Evolutionary conservation across 2,888 invertebrate genomes (phyloP).

Genomic region (Polylopha cassiicola): DNA sequence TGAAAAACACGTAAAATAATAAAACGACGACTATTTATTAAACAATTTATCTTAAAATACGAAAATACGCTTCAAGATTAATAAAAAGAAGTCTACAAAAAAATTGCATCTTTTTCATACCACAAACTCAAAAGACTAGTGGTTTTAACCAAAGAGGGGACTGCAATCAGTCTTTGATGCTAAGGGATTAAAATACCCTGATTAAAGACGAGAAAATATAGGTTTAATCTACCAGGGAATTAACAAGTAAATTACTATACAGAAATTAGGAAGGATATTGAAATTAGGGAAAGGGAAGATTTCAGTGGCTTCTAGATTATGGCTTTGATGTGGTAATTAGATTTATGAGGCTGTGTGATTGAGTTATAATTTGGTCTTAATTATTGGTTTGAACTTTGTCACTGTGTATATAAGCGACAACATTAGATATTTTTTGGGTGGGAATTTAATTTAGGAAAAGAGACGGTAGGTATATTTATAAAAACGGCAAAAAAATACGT

Average conservation of each 20-base stretch:
- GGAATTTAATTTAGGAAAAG: no score
- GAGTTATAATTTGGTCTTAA: background rate
- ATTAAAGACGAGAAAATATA: slow-evolving; percentile 35
- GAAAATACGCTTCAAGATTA: no score
- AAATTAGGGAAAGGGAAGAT: slow-evolving; percentile 17
- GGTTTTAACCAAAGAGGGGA: slow-evolving; percentile 32
- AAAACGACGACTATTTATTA: no score
- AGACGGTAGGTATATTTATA: no score
- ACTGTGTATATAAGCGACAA: no score
- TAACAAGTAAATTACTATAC: no score
- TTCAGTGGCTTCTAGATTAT: slow-evolving; percentile 9
- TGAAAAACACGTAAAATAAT: no score
- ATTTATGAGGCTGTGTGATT: background rate
- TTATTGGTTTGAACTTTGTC: background rate
- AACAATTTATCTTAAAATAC: no score
- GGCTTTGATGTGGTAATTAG: slow-evolving; percentile 9
- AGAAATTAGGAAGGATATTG: slow-evolving; percentile 19
- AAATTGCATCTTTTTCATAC: slow-evolving; percentile 30
- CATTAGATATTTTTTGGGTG: no score
- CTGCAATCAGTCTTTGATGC: slow-evolving; percentile 35
- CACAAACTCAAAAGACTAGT: slow-evolving; percentile 25
- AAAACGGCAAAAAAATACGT: no score
- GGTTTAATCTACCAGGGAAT: slow-evolving; percentile 26
- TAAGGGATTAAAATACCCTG: slow-evolving; percentile 34
- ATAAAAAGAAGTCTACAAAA: no score